Conservation (phyloP, 2,797 vertebrate genomes). For the Ispidina picta region DNA sequence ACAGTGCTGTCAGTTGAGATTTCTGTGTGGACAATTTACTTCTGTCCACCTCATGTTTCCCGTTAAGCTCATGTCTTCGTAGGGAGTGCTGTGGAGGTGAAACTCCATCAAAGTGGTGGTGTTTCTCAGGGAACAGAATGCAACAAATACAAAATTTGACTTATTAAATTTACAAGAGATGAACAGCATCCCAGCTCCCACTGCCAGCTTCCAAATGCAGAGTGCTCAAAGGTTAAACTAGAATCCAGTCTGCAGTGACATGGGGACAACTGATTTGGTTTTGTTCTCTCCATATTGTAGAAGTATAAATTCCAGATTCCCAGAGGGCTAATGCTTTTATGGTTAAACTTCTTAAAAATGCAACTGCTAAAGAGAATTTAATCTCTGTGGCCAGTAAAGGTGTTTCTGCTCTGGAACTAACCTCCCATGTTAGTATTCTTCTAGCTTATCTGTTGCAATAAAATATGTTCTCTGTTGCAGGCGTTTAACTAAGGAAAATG, state of each 20-base stretch:
- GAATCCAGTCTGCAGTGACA: background rate
- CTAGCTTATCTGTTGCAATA: slow-evolving; percentile 4
- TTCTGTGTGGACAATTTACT: background rate
- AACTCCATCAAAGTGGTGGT: background rate
- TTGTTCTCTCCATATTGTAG: background rate
- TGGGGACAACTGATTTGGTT: background rate
- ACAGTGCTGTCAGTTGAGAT: background rate
- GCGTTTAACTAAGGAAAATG: slow-evolving; percentile 95
- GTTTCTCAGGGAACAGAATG: background rate
- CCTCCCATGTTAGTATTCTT: background rate
- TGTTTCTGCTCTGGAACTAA: background rate
- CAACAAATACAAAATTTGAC: background rate
- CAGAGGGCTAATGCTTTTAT: background rate
- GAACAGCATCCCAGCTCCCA: background rate
- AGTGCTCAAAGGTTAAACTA: background rate
- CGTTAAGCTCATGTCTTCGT: slow-evolving; percentile 12
- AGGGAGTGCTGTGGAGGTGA: background rate
- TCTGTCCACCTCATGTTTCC: background rate
- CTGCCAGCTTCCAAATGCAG: rapidly evolving
- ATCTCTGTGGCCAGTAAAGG: background rate
- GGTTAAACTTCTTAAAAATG: background rate
- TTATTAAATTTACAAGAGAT: background rate
- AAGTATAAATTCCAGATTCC: background rate
- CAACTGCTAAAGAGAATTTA: background rate
- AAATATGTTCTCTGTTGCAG: slow-evolving; percentile 71